Conservation (phyloP, 2,113 vertebrate species). For the Cygnus atratus region DNA sequence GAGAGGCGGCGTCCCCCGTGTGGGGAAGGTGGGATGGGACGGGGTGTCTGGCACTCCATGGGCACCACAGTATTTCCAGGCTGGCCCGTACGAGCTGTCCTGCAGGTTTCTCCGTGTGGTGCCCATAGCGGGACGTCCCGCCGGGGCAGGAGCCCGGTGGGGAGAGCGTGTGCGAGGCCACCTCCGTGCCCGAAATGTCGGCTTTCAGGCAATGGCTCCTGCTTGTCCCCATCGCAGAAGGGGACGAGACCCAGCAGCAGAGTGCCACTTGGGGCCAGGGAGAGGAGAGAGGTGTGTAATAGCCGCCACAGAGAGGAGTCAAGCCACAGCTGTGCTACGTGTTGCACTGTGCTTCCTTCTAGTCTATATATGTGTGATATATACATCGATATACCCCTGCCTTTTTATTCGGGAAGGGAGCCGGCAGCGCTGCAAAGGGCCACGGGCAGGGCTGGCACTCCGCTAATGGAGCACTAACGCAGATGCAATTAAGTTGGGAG, state of each 20-base stretch:
- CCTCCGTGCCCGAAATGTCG: background rate
- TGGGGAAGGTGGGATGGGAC: too few relatives aligned
- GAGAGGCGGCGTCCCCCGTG: background rate
- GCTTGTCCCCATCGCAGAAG: background rate
- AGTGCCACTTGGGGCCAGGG: background rate
- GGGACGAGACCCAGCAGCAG: background rate
- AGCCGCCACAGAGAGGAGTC: background rate
- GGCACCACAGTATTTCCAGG: background rate
- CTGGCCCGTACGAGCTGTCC: background rate
- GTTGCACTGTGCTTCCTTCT: background rate
- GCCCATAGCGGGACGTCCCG: background rate
- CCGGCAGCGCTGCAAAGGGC: background rate
- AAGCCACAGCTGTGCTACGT: background rate
- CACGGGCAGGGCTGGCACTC: background rate
- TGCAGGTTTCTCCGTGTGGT: background rate
- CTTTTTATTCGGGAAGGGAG: background rate
- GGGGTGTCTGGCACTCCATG: too few relatives aligned
- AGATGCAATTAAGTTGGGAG: background rate
- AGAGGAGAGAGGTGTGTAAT: background rate
- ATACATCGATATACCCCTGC: background rate
- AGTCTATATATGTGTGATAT: rapidly evolving
- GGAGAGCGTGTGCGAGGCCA: background rate
- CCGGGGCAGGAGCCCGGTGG: background rate
- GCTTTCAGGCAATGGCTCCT: too few relatives aligned
- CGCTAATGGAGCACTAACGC: slow-evolving; percentile 22